Base-by-base conservation (phyloP, 2,888 invertebrate species). In the Rhingia rostrata region DNA sequence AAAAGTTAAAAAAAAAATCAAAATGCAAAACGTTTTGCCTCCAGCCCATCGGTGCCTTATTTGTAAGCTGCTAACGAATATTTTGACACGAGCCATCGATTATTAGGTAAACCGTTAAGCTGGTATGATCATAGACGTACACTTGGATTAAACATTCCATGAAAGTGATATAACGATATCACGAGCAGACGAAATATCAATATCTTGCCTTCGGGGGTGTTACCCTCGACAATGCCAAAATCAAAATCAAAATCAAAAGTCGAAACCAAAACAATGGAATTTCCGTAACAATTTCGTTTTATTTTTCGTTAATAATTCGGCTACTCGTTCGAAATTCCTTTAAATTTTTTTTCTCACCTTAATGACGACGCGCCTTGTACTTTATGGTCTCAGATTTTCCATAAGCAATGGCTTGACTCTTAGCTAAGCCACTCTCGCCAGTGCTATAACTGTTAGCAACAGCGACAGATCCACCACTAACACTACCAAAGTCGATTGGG, bases 401-500 rank as follows among this genome's bases (percentile, higher is more conserved):
- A 53, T 88, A 88, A 4, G 88, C 88, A 6, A 87, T 88, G 0
- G 88, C 88, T 74, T 87, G 87, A 66, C 88, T 88, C 12, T 86
- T 87, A n/a, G 88, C 87, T 2, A 87, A 83, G 22, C 88, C 88
- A 39, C 87, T 87, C 61, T 86, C 86, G 6, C 88, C 88, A 4
- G 88, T 88, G 60, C 87, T 87, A 53, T 84, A 88, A 63, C 87
- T 87, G 51, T 88, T 88, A n/a, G 88, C 88, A 64, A 88, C 86
- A 3, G 88, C 88, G 58, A 88, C 86, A 3, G 88, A 87, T 10
- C 88, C 88, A 22, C 85, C 85, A 4, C 41, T 58, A 6, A 86
- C 81, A 2, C 86, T 80, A 1, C 88, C 88, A 60, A 88, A 88
- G 53, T 87, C 85, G 12, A 88, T 82, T n/a, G 88, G 87, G 85